phyloP scores from a whole-genome alignment of 2,888 invertebrate genomes.

The Yponomeuta sedellus region DNA sequence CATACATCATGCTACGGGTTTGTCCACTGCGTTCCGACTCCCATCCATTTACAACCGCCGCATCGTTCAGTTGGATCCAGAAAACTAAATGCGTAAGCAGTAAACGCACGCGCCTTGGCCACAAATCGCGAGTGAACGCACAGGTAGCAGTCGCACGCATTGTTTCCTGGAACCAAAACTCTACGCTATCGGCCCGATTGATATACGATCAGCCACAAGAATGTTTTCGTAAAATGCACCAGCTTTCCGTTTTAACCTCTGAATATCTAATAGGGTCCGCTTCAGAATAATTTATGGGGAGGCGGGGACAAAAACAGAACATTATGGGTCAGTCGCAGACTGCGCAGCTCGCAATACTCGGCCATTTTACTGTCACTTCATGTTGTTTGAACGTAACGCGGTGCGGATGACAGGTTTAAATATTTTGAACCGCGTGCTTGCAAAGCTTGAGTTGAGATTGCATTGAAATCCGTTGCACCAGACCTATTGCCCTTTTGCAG shows the following conservation, averaged over 20 bases:
- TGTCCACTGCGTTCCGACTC: no score
- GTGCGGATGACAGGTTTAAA: constrained; percentile 28
- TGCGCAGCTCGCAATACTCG: constrained; percentile 45
- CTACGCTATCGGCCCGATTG: constrained; percentile 65
- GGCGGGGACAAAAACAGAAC: constrained; percentile 69
- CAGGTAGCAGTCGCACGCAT: constrained; percentile 38
- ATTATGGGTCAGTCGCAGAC: constrained; percentile 48
- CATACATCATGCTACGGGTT: no score
- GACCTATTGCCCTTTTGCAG: not conserved
- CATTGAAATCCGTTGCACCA: constrained; percentile 4
- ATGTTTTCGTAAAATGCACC: constrained; percentile 67
- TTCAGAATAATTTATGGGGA: constrained; percentile 70
- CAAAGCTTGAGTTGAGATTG: constrained; percentile 9
- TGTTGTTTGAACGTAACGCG: constrained; percentile 24
- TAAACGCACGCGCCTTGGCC: constrained; percentile 17
- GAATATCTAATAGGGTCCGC: constrained; percentile 73
- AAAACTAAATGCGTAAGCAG: not conserved
- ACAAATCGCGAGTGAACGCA: constrained; percentile 14
- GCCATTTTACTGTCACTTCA: constrained; percentile 45
- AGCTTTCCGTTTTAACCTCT: constrained; percentile 64
- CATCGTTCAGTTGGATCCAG: not conserved
- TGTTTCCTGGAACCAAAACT: constrained; percentile 64
- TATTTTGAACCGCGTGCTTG: constrained; percentile 22
- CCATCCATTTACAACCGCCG: not conserved
- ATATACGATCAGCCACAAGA: constrained; percentile 64